Evolutionary conservation across 2,888 invertebrate species (phyloP), one percentile per base, ranked within the genome.

Genomic region (Drosophila kokeensis): DNA sequence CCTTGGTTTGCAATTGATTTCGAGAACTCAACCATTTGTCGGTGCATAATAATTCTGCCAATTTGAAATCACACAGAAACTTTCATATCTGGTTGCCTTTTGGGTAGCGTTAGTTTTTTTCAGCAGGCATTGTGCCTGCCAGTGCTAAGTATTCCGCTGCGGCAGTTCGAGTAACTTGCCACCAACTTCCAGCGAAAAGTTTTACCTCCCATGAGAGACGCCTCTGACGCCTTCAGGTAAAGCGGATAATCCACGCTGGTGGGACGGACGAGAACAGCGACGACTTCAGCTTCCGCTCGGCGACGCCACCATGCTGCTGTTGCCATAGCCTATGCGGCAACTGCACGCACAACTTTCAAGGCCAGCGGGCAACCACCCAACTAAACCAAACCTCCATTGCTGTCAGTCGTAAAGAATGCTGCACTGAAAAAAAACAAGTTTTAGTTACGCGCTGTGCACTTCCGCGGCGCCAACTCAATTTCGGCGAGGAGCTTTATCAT

Each of bases 391-490:
- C 29, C 11, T 10, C 32, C 18, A 5, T 29, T 36, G 11, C 60
- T 50, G 53, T 38, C 57, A 53, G 53, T 61, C 60, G 74, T 67
- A 58, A 68, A 52, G 76, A 71, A 69, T 34, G 68, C 72, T 86
- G 83, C 85, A 86, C 66, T 79, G 81, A 55, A 77, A 68, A 83
- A 88, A 84, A 85, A 88, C 86, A 85, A 88, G 79, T 88, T 88
- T 86, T 77, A 83, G 89, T 76, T 86, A 77, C 81, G 75, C 81
- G 73, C 63, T 76, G 50, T 83, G 89, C 85, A 85, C 81, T 88
- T 85, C 88, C 88, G 86, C 80, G 83, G 88, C 83, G 83, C 83
- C 83, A 73, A 32, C n/a, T 65, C 32, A 79, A 75, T 75, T 78
- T 77, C 59, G 49, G 18, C 7, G 1, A 15, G 21, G 49, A 65